Conservation (phyloP, 2,113 vertebrate species). For the cattle (Bos taurus) region ARS-UCD2.0 NC_037346.1:32126001-32126500, state of each 20-base stretch:
- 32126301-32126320: neutral
- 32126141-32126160: neutral
- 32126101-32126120: neutral
- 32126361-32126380: neutral
- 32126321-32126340: neutral
- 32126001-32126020: neutral
- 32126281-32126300: neutral
- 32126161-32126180: neutral
- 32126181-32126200: neutral
- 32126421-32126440: neutral
- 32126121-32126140: neutral
- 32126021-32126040: neutral
- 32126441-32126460: neutral
- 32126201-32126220: neutral
- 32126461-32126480: neutral
- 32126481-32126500: neutral
- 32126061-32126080: slow-evolving; percentile 41
- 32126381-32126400: neutral
- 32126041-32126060: neutral
- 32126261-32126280: neutral
- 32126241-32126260: neutral
- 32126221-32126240: neutral
- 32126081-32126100: neutral
- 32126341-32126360: too few species aligned
- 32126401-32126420: neutral